These are phyloP conservation scores for Macaca nemestrina DNA, from an alignment of 2,113 vertebrate genomes.

Conservation along the genomic window DNA sequence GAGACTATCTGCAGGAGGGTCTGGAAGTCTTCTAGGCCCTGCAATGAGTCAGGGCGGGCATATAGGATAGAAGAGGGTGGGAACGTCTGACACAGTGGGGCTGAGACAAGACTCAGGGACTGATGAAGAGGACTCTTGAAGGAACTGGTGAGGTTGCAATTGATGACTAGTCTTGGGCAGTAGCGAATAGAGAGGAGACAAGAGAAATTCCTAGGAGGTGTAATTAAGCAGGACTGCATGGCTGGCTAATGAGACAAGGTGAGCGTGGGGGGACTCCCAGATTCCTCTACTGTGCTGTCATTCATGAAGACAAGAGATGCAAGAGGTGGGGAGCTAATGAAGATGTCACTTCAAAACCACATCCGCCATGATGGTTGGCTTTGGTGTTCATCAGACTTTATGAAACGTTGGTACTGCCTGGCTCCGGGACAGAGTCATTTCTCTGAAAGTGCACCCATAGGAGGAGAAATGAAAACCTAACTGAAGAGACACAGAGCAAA, in stretches of 20 bases:
- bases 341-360: not conserved
- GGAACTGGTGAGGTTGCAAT: not conserved
- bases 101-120: not conserved
- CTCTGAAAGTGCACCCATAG: not conserved
- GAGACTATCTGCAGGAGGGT: not conserved
- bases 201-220: not conserved
- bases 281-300: not conserved
- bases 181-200: not conserved
- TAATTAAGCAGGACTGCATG: not conserved
- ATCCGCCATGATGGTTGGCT: not conserved
- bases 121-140: not conserved
- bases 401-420: not conserved
- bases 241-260: not conserved
- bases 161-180: not conserved
- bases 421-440: not conserved
- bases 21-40: not conserved
- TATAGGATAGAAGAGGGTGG: not conserved
- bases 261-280: not conserved
- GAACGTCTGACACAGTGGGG: not conserved
- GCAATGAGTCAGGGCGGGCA: not conserved
- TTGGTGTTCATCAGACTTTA: not conserved
- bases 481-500: not conserved
- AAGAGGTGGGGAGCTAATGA: not conserved
- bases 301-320: not conserved
- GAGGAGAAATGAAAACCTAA: not conserved